Base-by-base conservation (phyloP, 2,113 vertebrate genomes). In the Nycticebus coucang region DNA sequence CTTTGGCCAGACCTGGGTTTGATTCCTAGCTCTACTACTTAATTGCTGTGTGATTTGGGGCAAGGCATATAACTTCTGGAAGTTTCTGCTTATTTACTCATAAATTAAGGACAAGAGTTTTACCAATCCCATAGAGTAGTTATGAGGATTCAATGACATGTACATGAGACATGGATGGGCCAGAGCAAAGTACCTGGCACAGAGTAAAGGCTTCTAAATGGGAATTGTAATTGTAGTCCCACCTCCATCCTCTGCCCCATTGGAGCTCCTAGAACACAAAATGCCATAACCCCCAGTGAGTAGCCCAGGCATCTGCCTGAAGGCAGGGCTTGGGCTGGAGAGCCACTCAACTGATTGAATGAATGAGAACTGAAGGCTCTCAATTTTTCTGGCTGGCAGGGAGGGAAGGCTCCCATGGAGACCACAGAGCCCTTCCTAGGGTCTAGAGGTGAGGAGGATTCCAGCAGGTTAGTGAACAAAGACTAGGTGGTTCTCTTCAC, bases 11-110 rank as follows among this genome's bases (percentile, higher is more conserved):
- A 78, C 69, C 35, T 90, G 81, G 55, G 77, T 96, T 96, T 85
- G 68, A 74, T 72, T 85, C 53, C 77, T 78, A 94, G 84, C 28
- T 60, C 81, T 22, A 66, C 28, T 35, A 55, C 5, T 81, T 93
- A 79, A 79, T 80, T 3, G 2, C 14, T 59, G 53, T 74, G 57
- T 94, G 69, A 86, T 89, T 53, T 89, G 35, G 79, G 74, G 41
- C 68, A 91, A 92, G 50, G 62, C 41, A 41, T 22, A 62, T 91
- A 21, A n/a, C 24, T 28, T 94, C 28, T 83, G 71, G 68, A 95
- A 91, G 64, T 35, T 95, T 92, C 90, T 93, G 55, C 81, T 92
- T 90, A 78, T 92, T 89, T 89, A 62, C 53, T 91, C 26, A 77
- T 82, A 81, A 89, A 81, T 86, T 45, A 94, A 81, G 45, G 84